phyloP scores from a whole-genome alignment of 2,888 invertebrate species.

The Spisula solida region DNA sequence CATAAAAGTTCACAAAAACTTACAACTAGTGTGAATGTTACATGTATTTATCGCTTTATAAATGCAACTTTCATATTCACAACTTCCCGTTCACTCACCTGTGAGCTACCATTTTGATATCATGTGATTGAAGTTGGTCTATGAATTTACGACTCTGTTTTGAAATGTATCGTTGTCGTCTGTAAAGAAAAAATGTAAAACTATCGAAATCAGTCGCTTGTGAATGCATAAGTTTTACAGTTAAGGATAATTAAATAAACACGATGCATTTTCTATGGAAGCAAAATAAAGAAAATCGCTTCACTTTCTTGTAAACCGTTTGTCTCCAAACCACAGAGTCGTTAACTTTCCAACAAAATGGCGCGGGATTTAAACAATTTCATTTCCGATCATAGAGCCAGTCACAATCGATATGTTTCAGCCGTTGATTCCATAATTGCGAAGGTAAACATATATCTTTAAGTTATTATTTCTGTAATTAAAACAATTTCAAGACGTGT shows the following conservation, averaged over 20 bases:
- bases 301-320: too few species aligned
- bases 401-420: conserved; percentile 33
- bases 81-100: conserved; percentile 4
- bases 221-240: too few species aligned
- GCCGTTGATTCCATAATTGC: conserved; percentile 31
- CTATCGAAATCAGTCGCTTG: too few species aligned
- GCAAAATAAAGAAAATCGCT: too few species aligned
- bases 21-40: not conserved
- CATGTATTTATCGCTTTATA: not conserved
- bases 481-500: not conserved
- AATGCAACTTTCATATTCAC: not conserved
- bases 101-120: conserved; percentile 15
- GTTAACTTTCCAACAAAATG: conserved; percentile 14
- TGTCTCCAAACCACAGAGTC: too few species aligned
- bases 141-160: not conserved
- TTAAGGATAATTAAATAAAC: too few species aligned
- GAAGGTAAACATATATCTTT: not conserved
- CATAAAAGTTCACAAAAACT: too few species aligned
- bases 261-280: too few species aligned
- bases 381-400: conserved; percentile 25
- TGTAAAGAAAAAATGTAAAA: too few species aligned
- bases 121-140: not conserved
- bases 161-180: not conserved
- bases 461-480: not conserved
- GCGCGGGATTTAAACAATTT: conserved; percentile 49